Base-by-base conservation (phyloP, 2,113 vertebrate species). In the Polypterus senegalus region DNA sequence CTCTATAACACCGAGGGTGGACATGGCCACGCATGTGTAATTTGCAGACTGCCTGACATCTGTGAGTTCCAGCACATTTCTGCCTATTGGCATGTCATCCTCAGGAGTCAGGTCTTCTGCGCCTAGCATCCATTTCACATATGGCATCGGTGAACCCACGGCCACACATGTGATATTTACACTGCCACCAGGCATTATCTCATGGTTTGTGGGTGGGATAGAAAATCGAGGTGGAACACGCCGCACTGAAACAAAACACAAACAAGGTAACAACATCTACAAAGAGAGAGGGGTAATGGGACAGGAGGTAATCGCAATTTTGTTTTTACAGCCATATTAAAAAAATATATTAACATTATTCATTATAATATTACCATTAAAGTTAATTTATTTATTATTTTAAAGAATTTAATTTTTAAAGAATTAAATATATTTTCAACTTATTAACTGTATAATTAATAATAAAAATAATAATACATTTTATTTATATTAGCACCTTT, bases 161-260 rank as follows among this genome's bases (percentile, higher is more conserved):
- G 96, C 95, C 79, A 99, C 96, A 67, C 96, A 99, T 5, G 96
- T 98, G 80, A 99, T 97, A 81, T 98, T 98, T 64, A 99, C 96
- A 61, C 93, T 99, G 75, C 95, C 95, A 55, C 96, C 96, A 61
- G 96, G 96, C 95, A 99, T 98, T 73, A 99, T 98, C 83, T 99
- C 96, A 73, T 92, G 97, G 82, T 97, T 94, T 70, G 94, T 98
- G 9, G 96, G 96, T 67, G 96, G 96, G 56, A 99, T 99, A 81
- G 96, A 99, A 79, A 99, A 99, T 65, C 96, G 89, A 0, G 96
- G 96, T 60, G 96, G 93, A 67, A 98, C 93, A 46, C 95, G 91
- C 44, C 96, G 91, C 73, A 99, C 95, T 99, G 86, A 66, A 91
- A 91, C 59, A 81, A 78, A 92, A 71, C 85, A 83, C 70, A 88